Percentiles rank a stretch among this genome's conserved stretches.
phyloP scores from a whole-genome alignment of 2,113 vertebrate species.

The Talpa occidentalis region DNA sequence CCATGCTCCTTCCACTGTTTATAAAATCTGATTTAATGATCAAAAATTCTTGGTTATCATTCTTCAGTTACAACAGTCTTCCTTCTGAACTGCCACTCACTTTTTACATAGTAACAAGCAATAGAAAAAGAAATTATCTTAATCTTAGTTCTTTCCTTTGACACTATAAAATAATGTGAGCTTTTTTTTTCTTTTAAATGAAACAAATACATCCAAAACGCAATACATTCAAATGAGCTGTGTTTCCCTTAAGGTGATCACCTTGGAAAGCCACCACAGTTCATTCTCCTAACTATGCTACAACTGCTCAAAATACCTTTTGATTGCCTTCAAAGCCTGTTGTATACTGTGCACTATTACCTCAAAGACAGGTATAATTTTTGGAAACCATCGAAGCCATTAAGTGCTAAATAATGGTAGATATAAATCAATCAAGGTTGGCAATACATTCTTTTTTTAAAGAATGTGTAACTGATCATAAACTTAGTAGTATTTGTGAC shows the following conservation, averaged over 20 bases:
- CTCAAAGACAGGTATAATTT: conserved; percentile 53
- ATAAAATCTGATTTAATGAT: conserved; percentile 82
- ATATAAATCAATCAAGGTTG: background rate
- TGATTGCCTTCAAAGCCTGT: conserved; percentile 58
- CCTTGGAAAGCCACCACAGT: conserved; percentile 67
- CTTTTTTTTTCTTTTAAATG: background rate
- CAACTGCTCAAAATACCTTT: conserved; percentile 64
- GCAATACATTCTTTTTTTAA: background rate
- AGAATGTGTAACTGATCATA: conserved; percentile 36
- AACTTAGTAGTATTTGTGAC: conserved; percentile 42
- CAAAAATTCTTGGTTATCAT: conserved; percentile 76
- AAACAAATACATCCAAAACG: conserved; percentile 73
- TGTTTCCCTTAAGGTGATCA: conserved; percentile 47
- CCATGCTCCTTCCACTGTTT: conserved; percentile 80
- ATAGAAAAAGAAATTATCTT: conserved; percentile 73
- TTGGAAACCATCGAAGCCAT: conserved; percentile 45
- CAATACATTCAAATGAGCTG: conserved; percentile 78
- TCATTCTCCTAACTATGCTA: conserved; percentile 59
- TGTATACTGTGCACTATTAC: conserved; percentile 1
- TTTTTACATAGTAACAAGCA: conserved; percentile 75
- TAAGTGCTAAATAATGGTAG: conserved; percentile 44
- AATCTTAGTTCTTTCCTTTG: conserved; percentile 66
- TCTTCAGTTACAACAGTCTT: conserved; percentile 76
- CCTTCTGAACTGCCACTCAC: conserved; percentile 68
- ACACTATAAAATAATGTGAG: conserved; percentile 68